Conservation (phyloP, 2,797 vertebrate species). For the Chiroxiphia lanceolata region DNA sequence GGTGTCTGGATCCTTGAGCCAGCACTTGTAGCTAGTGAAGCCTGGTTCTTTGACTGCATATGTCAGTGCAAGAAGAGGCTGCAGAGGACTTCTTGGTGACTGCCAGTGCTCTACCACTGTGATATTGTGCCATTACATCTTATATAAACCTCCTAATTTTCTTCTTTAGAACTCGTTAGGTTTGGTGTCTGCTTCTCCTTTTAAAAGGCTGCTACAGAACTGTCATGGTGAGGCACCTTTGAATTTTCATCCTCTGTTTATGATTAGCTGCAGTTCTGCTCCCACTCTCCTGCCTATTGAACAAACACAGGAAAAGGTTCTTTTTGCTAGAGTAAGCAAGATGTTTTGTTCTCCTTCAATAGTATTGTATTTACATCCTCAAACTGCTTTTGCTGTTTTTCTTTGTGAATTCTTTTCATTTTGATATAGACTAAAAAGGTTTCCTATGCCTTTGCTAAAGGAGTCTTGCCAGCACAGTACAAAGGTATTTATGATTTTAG, state of each 20-base stretch:
- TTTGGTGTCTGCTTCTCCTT: not conserved
- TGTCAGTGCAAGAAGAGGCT: not conserved
- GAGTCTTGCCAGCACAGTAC: not conserved
- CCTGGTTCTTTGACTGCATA: accelerated
- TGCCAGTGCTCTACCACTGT: not conserved
- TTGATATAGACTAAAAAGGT: not conserved
- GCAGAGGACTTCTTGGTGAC: not conserved
- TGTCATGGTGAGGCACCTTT: not conserved
- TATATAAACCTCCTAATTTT: not conserved
- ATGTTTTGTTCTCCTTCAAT: not conserved
- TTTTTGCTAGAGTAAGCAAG: not conserved
- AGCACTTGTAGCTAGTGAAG: not conserved
- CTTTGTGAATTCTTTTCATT: not conserved
- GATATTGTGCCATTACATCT: not conserved
- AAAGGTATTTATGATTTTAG: not conserved
- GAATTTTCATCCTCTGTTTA: not conserved
- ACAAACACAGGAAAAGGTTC: not conserved
- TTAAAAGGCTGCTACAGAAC: not conserved
- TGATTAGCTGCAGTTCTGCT: not conserved
- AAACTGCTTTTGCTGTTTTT: not conserved
- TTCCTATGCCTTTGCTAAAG: not conserved
- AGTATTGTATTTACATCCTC: not conserved
- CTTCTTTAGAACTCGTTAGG: not conserved
- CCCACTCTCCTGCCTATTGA: not conserved
- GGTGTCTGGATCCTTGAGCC: not conserved